Percentiles rank a stretch among this genome's conserved stretches.
Conservation (phyloP, 2,113 vertebrate genomes). For the Rhadina sibilatrix region DNA sequence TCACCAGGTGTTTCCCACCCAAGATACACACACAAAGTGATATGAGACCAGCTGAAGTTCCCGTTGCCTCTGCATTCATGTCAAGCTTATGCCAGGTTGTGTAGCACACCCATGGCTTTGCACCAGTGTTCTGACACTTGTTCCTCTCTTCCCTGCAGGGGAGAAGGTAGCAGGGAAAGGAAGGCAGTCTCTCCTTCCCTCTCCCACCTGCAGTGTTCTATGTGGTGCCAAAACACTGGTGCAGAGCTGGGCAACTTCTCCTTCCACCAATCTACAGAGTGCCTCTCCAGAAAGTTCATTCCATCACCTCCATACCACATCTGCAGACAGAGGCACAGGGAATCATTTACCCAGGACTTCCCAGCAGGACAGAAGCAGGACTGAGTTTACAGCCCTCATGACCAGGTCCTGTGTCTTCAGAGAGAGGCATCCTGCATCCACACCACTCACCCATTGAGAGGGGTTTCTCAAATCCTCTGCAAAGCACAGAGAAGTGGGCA, state of each 20-base stretch:
- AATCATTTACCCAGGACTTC: not conserved
- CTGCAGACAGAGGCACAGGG: not conserved
- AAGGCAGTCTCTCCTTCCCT: not conserved
- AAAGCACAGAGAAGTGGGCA: not conserved
- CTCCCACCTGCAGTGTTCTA: not conserved
- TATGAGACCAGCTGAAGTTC: not conserved
- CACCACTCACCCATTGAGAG: not conserved
- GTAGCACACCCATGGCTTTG: not conserved
- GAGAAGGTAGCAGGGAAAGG: not conserved
- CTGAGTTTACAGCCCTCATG: not conserved
- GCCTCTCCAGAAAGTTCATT: not conserved
- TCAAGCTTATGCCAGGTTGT: not conserved
- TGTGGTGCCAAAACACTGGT: rapidly evolving
- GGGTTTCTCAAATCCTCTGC: not conserved
- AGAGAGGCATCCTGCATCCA: not conserved
- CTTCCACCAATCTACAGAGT: not conserved
- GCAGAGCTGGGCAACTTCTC: not conserved
- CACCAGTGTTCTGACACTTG: not conserved
- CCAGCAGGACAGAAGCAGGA: not conserved
- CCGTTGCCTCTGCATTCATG: not conserved
- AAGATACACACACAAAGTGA: not conserved
- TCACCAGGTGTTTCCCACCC: not conserved
- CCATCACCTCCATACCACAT: not conserved
- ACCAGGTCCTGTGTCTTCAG: not conserved
- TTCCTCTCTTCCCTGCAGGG: not conserved